Evolutionary conservation across 2,797 vertebrate genomes (phyloP), one percentile per base, ranked within the genome.

Genomic region (Melanotaenia pygmaea): DNA sequence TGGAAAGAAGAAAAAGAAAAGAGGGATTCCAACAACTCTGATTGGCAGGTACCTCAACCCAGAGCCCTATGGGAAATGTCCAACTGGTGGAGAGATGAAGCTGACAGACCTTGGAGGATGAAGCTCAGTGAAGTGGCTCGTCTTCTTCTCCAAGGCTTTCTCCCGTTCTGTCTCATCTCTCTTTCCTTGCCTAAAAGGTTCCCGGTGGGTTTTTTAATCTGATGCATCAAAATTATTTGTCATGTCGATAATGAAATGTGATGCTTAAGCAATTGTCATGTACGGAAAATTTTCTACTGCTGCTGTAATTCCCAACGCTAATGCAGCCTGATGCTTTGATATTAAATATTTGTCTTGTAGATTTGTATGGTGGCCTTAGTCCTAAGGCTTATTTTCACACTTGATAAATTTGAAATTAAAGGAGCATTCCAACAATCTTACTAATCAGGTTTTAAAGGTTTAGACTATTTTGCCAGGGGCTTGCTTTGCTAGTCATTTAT

Each of bases 61-160:
- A 3, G 30, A 54, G 80, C 70, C 86, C 79, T 72, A n/a, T 72
- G 86, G 84, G 89, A 83, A 73, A 84, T 70, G 76, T 78, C 83
- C 82, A 81, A 83, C 85, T 89, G 78, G 80, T 63, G 64, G 58
- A 12, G 67, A 85, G 79, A 86, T 68, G 77, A 70, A 78, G 82
- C 84, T 84, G 88, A 88, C 83, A 79, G 87, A 76, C 73, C 73
- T 84, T 7, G 14, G 80, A 84, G 86, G 82, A 78, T 4, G 60
- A 63, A 22, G 66, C 77, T 70, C 37, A 3, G 4, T 51, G 70
- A 65, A 74, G 57, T 56, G 59, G 64, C 74, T 59, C 74, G 76
- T 86, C 82, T 82, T 74, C 51, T 56, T 67, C 61, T 60, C 67
- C 79, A 65, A 67, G 8, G 5, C 56, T 53, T 30, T 34, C 64